Evolutionary conservation across 2,888 invertebrate genomes (phyloP).

Genomic region (Hydroisotoma schaefferi): DNA sequence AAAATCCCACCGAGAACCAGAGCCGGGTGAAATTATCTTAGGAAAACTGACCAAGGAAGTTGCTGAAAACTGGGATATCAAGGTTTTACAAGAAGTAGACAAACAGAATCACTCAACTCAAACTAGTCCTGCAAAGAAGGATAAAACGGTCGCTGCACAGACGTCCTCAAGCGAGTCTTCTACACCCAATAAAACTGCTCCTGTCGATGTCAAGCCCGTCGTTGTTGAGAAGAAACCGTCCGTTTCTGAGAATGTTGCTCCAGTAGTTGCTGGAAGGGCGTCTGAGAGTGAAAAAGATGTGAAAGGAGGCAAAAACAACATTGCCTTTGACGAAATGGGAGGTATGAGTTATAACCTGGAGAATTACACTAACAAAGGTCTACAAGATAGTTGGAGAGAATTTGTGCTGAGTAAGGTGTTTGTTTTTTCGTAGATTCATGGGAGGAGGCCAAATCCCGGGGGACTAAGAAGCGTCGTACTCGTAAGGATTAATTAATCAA

Average conservation of each 20-base stretch:
- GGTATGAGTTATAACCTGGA: conserved; percentile 51
- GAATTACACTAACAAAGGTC: not conserved
- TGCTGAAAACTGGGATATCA: conserved; percentile 15
- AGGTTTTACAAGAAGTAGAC: conserved; percentile 22
- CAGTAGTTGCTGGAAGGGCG: conserved; percentile 22
- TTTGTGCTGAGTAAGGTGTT: not conserved
- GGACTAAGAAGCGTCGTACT: conserved; percentile 49
- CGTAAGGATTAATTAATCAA: conserved; percentile 38
- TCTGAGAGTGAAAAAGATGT: conserved; percentile 16
- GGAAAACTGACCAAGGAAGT: conserved; percentile 15
- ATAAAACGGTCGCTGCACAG: not conserved
- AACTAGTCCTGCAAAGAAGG: conserved; percentile 35
- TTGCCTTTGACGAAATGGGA: conserved; percentile 61
- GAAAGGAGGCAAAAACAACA: conserved; percentile 48
- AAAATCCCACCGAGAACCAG: not conserved
- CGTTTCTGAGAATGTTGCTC: conserved; percentile 48
- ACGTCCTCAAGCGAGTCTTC: conserved; percentile 15
- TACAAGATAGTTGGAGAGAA: not conserved
- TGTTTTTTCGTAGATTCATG: conserved; percentile 61
- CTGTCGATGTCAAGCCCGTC: conserved; percentile 44
- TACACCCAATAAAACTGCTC: conserved; percentile 22
- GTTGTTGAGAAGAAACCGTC: conserved; percentile 50
- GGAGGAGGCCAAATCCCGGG: conserved; percentile 67
- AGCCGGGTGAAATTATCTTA: not conserved
- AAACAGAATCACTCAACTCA: conserved; percentile 33